phyloP scores from a whole-genome alignment of 1,140 invertebrate species.

The Cotesia vestalis region DNA sequence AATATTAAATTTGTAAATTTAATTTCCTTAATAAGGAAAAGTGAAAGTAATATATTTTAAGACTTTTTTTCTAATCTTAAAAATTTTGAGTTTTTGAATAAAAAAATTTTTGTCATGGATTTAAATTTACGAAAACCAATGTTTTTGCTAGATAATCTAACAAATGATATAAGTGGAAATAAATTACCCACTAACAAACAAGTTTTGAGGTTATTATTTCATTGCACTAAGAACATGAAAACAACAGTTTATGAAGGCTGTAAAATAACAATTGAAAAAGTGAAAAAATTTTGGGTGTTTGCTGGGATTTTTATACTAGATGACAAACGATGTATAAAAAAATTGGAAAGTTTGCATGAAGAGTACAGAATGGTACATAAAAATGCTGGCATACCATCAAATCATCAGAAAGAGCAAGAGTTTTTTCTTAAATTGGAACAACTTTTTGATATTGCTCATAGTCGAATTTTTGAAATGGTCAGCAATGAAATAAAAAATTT shows the following conservation, averaged over 20 bases:
- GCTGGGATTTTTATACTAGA: conserved; percentile 29
- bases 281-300: conserved; percentile 30
- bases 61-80: neutral
- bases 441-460: conserved; percentile 1
- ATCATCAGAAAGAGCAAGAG: conserved; percentile 11
- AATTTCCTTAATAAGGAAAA: too few species aligned
- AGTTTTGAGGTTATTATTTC: conserved; percentile 29
- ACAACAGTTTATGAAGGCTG: conserved; percentile 22
- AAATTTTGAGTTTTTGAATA: conserved; percentile 1
- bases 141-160: conserved; percentile 22
- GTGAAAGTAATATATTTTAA: too few species aligned
- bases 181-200: conserved; percentile 32
- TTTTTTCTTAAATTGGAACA: conserved; percentile 13
- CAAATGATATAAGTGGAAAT: conserved; percentile 27
- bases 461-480: conserved; percentile 20
- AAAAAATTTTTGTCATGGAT: conserved; percentile 6
- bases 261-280: conserved; percentile 31
- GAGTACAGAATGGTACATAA: conserved; percentile 33
- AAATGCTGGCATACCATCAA: conserved; percentile 12
- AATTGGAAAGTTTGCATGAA: conserved; percentile 32
- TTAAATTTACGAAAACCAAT: conserved; percentile 14
- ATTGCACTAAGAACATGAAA: conserved; percentile 32
- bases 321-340: conserved; percentile 23
- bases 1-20: too few species aligned
- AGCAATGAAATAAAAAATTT: conserved; percentile 21